phyloP scores from a whole-genome alignment of 2,113 vertebrate species.

The Sebastes schlegelii region DNA sequence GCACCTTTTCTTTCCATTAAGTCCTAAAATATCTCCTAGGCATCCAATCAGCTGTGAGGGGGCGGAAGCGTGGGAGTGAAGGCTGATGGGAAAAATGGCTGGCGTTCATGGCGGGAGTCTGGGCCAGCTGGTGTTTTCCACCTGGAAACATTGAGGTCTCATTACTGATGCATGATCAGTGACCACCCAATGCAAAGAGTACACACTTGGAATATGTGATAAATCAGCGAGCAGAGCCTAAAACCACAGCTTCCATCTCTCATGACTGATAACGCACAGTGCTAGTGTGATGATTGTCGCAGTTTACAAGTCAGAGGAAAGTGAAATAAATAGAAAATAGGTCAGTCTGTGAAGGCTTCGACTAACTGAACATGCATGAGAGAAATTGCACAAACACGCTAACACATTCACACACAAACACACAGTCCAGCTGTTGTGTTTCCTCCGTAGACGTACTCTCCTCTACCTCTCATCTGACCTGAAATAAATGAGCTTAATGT shows the following conservation, averaged over 20 bases:
- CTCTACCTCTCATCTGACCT: slow-evolving; percentile 35
- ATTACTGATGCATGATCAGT: slow-evolving; percentile 13
- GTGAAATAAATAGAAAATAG: slow-evolving; percentile 68
- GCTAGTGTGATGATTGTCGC: slow-evolving; percentile 16
- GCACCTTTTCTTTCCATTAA: slow-evolving; percentile 32
- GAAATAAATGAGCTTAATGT: slow-evolving; percentile 33
- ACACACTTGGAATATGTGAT: neutral
- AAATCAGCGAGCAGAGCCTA: neutral
- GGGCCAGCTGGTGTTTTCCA: slow-evolving; percentile 3
- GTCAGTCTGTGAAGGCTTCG: slow-evolving; percentile 56
- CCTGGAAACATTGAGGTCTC: slow-evolving; percentile 13
- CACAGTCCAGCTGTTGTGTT: slow-evolving; percentile 58
- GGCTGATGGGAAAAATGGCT: slow-evolving; percentile 41
- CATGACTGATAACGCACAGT: neutral
- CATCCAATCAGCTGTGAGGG: slow-evolving; percentile 25
- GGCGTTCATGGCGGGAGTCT: slow-evolving; percentile 10
- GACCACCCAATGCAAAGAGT: neutral
- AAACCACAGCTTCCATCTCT: neutral
- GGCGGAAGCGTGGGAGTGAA: slow-evolving; percentile 8
- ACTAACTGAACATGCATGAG: slow-evolving; percentile 34
- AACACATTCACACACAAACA: slow-evolving; percentile 16
- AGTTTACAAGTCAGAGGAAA: slow-evolving; percentile 32
- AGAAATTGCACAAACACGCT: slow-evolving; percentile 26
- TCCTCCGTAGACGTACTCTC: slow-evolving; percentile 16
- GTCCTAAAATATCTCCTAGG: slow-evolving; percentile 46